Percentiles rank a stretch among this genome's conserved stretches.
These are phyloP conservation scores for Scolopax bukidnonensis DNA, from an alignment of 2,797 vertebrate genomes.

Conservation along the genomic window DNA sequence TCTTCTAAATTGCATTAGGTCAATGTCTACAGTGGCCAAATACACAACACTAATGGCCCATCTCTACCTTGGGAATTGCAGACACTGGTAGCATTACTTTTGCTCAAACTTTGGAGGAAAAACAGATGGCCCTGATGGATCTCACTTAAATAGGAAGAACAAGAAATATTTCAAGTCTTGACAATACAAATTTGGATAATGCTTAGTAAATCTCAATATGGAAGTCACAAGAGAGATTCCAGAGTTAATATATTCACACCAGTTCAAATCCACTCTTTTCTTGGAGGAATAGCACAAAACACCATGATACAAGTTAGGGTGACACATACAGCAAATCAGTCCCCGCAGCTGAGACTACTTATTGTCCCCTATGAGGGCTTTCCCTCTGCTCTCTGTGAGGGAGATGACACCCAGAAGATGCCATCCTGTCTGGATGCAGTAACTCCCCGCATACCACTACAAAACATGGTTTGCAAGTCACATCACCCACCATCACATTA, in stretches of 20 bases:
- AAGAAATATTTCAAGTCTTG: neutral
- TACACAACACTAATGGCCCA: neutral
- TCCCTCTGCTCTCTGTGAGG: neutral
- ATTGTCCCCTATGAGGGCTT: neutral
- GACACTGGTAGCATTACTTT: neutral
- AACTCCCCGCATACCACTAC: neutral
- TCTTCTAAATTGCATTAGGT: neutral
- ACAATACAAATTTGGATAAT: neutral
- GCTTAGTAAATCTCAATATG: neutral
- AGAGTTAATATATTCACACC: neutral
- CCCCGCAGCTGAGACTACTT: neutral
- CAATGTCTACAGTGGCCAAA: neutral
- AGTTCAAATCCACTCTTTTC: neutral
- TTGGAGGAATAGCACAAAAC: neutral
- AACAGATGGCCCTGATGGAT: neutral
- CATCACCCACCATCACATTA: accelerated
- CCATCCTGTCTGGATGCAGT: neutral
- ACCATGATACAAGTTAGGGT: neutral
- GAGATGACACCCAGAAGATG: neutral
- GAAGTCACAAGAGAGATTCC: neutral
- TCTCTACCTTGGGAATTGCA: neutral
- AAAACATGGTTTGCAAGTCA: neutral
- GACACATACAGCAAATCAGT: neutral
- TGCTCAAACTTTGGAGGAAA: neutral
- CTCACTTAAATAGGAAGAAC: neutral